These are phyloP conservation scores for Pituophis catenifer DNA, from an alignment of 2,113 vertebrate genomes.

Conservation along the genomic window DNA sequence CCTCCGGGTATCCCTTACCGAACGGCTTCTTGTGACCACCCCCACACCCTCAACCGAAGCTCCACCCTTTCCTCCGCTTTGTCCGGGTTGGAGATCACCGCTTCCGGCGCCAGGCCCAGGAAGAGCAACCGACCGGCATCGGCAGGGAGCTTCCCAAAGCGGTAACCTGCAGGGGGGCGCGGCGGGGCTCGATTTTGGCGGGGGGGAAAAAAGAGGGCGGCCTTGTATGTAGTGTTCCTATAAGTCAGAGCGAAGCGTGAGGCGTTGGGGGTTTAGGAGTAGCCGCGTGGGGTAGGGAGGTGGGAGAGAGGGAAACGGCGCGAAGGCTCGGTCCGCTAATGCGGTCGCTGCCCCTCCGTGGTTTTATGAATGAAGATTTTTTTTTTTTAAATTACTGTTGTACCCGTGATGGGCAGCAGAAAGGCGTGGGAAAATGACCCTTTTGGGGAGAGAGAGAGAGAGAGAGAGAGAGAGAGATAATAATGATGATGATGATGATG, in stretches of 20 bases:
- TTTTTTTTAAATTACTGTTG: not conserved
- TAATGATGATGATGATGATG: no score
- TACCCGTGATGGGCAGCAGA: not conserved
- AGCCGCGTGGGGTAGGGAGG: no score
- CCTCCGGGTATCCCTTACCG: not conserved
- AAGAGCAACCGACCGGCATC: not conserved
- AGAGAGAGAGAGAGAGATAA: no score
- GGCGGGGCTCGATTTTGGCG: not conserved
- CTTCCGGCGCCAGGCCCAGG: not conserved
- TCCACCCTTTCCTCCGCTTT: conserved; percentile 5
- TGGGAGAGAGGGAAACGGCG: no score
- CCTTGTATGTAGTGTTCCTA: not conserved
- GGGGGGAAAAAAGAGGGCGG: not conserved
- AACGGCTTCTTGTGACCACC: no score
- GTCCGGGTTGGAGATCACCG: not conserved
- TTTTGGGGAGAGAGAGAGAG: not conserved
- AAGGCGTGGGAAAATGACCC: not conserved
- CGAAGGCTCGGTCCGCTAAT: not conserved
- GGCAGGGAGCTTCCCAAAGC: not conserved
- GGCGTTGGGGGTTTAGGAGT: not conserved
- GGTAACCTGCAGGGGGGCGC: not conserved
- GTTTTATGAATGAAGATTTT: not conserved
- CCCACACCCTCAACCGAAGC: no score
- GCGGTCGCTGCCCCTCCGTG: not conserved
- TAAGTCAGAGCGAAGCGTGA: not conserved